Percentiles rank a stretch among this genome's conserved stretches.
Conservation (phyloP, 2,797 vertebrate species). For the Helarctos malayanus region DNA sequence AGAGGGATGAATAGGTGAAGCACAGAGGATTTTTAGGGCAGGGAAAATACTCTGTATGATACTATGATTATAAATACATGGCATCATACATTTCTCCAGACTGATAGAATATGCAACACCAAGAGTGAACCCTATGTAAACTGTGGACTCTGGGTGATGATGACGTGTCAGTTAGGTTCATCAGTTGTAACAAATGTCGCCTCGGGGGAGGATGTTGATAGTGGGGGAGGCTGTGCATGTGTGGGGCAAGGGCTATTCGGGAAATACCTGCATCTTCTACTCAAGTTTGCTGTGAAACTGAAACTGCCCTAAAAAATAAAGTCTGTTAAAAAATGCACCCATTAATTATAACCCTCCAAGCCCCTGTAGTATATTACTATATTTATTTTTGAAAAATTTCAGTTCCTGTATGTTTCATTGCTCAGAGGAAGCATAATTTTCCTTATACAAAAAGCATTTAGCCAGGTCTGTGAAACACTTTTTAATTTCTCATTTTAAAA, state of each 20-base stretch:
- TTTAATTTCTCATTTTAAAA: conserved; percentile 64
- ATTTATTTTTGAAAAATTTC: conserved; percentile 40
- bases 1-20: not conserved
- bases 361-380: not conserved
- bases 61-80: not conserved
- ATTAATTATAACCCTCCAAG: not conserved
- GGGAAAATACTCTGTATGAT: not conserved
- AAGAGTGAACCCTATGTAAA: not conserved
- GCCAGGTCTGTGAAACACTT: not conserved
- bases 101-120: not conserved
- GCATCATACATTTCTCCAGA: not conserved
- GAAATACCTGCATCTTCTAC: not conserved
- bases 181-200: not conserved
- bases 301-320: not conserved
- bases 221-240: not conserved
- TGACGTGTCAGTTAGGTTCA: not conserved
- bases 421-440: conserved; percentile 50
- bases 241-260: not conserved
- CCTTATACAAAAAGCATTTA: conserved; percentile 18
- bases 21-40: not conserved
- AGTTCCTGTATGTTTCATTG: conserved; percentile 21
- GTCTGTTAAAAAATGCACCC: not conserved
- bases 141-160: not conserved
- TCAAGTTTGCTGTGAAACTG: not conserved
- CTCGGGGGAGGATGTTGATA: not conserved